Base-by-base conservation (phyloP, 30 jellyfish, hydroid and myxozoan species). In the Aurelia sp. region DNA sequence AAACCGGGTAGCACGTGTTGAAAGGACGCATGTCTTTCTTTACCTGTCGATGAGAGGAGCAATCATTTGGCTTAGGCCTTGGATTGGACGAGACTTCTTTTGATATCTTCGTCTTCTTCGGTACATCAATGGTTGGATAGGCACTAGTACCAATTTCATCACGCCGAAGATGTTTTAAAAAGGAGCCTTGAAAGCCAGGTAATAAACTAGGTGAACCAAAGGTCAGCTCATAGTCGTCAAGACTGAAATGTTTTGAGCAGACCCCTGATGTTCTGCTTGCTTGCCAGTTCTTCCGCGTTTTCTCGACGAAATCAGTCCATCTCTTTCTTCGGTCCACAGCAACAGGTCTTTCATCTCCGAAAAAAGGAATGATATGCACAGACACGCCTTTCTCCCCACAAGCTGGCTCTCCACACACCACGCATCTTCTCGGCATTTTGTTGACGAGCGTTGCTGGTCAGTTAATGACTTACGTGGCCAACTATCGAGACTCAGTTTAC, bases 351-450 rank as follows among this genome's bases (percentile, higher is more conserved):
- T 33, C 38, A 67, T 33, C 55, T 31, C 78, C 78, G 55, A 67
- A 67, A 33, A 11, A 67, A 9, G 78, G 78, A 20, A 67, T 67
- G 9, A 67, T 67, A 38, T 67, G 78, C 17, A 67, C 78, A 4
- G 78, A 67, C 52, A 67, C 78, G 17, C 78, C 19, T 19, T 67
- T 67, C 20, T 22, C 78, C 16, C 62, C 78, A 22, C 78, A 20
- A 67, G 78, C 78, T 15, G 78, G 1, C 52, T 67, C 78, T 7
- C 78, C 78, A 67, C 78, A 67, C 30, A 67, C 78, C 10, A 67
- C 52, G 19, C 78, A 67, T 33, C 78, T 21, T 67, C 78, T 67
- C 17, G 78, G 78, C 78, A 67, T 67, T 44, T 44, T 44, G 55
- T 8, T 44, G 55, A 8, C 55, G 0, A 44, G 15, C 55, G 55